phyloP scores from a whole-genome alignment of 2,113 vertebrate species.

The Apodemus speciosus region DNA sequence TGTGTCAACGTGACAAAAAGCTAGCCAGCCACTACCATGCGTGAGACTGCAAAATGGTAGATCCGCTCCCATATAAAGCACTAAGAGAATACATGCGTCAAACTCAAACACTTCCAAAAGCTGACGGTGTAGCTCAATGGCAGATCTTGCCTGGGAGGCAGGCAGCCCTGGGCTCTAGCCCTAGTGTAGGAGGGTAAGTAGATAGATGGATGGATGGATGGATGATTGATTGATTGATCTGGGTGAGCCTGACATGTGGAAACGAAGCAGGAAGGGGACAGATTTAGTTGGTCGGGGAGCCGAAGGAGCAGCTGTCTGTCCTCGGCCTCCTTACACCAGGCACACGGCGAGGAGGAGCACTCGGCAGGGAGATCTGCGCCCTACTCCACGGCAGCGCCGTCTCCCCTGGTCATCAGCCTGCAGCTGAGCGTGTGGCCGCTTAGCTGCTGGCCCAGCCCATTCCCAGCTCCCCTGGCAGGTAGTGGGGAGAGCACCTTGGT shows the following conservation, averaged over 20 bases:
- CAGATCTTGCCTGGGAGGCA: not conserved
- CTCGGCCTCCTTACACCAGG: not conserved
- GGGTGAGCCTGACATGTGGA: not conserved
- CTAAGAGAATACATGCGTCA: not conserved
- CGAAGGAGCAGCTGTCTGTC: not conserved
- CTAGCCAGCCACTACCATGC: not conserved
- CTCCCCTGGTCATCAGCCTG: not conserved
- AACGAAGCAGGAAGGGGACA: not conserved
- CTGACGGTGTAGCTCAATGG: not conserved
- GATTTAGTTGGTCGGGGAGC: not conserved
- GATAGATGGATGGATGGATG: too few relatives aligned
- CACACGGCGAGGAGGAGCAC: not conserved
- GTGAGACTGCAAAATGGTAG: not conserved
- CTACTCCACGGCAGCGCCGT: not conserved
- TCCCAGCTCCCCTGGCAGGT: not conserved
- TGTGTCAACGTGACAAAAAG: not conserved
- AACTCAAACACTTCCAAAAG: constrained; percentile 26
- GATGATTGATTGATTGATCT: not conserved
- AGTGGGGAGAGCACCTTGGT: not conserved
- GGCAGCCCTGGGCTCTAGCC: not conserved
- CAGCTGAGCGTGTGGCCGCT: not conserved
- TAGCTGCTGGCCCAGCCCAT: too few relatives aligned
- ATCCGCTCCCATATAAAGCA: not conserved
- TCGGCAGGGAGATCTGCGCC: not conserved
- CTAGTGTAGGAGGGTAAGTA: not conserved